Evolutionary conservation across 2,888 invertebrate genomes (phyloP).

Genomic region (Macropis europaea): DNA sequence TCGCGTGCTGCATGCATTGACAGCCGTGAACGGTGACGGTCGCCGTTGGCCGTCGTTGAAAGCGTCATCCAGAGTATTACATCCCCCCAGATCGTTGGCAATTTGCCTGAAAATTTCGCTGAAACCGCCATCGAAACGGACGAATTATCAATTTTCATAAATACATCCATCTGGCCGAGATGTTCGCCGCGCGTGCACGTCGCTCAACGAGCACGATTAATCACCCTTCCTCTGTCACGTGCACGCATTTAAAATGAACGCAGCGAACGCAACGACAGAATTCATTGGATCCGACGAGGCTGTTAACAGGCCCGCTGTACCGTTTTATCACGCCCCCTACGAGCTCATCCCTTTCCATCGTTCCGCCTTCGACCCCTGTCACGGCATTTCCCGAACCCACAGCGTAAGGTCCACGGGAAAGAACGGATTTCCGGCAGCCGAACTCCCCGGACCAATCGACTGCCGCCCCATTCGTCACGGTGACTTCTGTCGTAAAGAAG

Average conservation of each 20-base stretch:
- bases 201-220: constrained; percentile 26
- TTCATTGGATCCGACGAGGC: constrained; percentile 16
- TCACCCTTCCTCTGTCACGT: constrained; percentile 4
- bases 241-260: constrained; percentile 19
- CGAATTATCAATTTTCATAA: not conserved
- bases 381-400: not conserved
- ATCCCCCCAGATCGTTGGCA: too few relatives aligned
- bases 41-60: too few relatives aligned
- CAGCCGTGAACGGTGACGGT: too few relatives aligned
- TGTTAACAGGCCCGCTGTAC: constrained; percentile 19
- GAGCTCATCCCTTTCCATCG: not conserved
- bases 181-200: not conserved
- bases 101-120: too few relatives aligned
- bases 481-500: constrained; percentile 37
- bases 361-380: constrained; percentile 10
- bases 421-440: not conserved
- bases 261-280: constrained; percentile 14
- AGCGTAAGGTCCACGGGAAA: not conserved
- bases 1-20: too few relatives aligned
- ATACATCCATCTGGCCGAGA: not conserved
- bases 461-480: constrained; percentile 41
- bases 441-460: constrained; percentile 32
- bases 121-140: not conserved
- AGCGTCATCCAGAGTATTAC: too few relatives aligned
- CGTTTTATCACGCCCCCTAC: constrained; percentile 13